Conservation (phyloP, 2,113 vertebrate species). For the Irena cyanogastra region DNA sequence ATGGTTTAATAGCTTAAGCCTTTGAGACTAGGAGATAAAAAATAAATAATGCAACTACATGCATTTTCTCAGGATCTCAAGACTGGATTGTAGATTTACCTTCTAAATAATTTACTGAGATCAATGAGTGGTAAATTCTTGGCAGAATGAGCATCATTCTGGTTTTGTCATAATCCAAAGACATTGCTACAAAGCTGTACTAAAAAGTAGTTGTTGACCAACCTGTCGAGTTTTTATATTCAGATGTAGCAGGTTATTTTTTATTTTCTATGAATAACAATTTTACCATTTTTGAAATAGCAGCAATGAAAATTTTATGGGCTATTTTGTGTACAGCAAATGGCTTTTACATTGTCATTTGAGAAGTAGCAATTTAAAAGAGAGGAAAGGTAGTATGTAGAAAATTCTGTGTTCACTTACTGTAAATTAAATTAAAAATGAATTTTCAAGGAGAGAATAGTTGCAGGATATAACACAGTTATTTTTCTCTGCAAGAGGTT, state of each 20-base stretch:
- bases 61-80: background rate
- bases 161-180: background rate
- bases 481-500: background rate
- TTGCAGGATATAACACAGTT: background rate
- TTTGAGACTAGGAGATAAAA: background rate
- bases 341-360: background rate
- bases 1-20: background rate
- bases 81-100: background rate
- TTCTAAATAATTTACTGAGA: background rate
- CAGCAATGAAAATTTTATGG: background rate
- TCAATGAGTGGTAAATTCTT: background rate
- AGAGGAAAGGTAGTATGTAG: background rate
- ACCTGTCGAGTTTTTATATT: background rate
- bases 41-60: background rate
- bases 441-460: background rate
- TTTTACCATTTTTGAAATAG: background rate
- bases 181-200: background rate
- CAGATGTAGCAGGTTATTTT: background rate
- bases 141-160: background rate
- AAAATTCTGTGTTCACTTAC: background rate
- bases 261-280: background rate
- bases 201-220: background rate
- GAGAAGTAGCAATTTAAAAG: background rate
- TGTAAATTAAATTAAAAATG: background rate
- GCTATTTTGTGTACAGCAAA: background rate